Percentiles rank a stretch among this genome's conserved stretches.
Evolutionary conservation across 1,140 invertebrate species (phyloP).

Genomic region (Elymnias hypermnestra): DNA sequence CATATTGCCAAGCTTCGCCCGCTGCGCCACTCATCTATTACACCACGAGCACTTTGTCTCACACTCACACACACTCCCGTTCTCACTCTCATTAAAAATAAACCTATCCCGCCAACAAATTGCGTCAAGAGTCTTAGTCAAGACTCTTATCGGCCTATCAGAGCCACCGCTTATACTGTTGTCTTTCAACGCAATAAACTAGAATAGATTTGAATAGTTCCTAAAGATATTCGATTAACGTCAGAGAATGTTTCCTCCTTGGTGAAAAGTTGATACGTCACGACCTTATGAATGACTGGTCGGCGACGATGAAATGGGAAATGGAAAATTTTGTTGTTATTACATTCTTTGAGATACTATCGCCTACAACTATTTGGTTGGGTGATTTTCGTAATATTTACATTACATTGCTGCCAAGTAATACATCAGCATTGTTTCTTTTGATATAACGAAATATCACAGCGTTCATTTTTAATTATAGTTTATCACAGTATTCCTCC

Average conservation of each 20-base stretch:
- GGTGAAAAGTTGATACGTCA: conserved; percentile 27
- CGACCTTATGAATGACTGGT: conserved; percentile 49
- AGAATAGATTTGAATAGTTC: conserved; percentile 24
- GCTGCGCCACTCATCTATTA: conserved; percentile 45
- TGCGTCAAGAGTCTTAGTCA: neutral
- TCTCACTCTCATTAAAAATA: conserved; percentile 56
- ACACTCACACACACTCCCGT: conserved; percentile 14
- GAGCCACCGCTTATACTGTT: conserved; percentile 21
- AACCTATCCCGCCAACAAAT: conserved; percentile 29
- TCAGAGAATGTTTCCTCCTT: conserved; percentile 15
- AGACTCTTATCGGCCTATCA: neutral
- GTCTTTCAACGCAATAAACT: conserved; percentile 14
- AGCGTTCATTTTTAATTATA: no score
- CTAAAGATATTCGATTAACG: conserved; percentile 21
- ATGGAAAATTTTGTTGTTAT: conserved; percentile 11
- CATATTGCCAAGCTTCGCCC: conserved; percentile 56
- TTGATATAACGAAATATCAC: no score
- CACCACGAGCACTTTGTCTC: conserved; percentile 38
- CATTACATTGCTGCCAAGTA: conserved; percentile 9
- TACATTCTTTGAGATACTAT: conserved; percentile 7
- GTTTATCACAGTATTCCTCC: no score
- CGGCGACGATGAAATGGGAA: neutral
- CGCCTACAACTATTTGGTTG: conserved; percentile 6
- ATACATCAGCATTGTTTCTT: no score
- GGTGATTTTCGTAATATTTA: conserved; percentile 17